phyloP scores from a whole-genome alignment of 2,888 invertebrate genomes.

The Choristoneura rosaceana region DNA sequence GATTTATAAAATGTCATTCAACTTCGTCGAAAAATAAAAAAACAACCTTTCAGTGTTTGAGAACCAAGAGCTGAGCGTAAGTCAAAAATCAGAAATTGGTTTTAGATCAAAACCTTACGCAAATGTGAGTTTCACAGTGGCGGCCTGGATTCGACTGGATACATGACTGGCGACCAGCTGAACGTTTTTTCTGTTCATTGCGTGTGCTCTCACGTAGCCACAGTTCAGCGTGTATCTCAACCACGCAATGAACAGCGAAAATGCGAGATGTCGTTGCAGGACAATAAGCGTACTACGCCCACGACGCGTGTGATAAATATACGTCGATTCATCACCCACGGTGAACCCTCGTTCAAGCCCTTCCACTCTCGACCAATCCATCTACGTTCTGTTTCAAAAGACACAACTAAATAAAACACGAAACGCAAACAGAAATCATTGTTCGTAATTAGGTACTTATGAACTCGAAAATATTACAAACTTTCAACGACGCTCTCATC shows the following conservation, averaged over 20 bases:
- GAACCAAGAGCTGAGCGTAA: too few relatives aligned
- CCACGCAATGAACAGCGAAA: too few relatives aligned
- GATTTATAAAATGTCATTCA: too few relatives aligned
- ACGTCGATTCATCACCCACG: conserved; percentile 63
- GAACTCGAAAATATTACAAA: conserved; percentile 28
- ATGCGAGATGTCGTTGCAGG: too few relatives aligned
- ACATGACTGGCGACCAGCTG: too few relatives aligned
- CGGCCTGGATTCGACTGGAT: too few relatives aligned
- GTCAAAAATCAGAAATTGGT: not conserved
- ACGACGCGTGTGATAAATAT: conserved; percentile 65
- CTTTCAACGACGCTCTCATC: conserved; percentile 45
- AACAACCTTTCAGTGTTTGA: too few relatives aligned
- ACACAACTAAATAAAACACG: not conserved
- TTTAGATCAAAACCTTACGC: conserved; percentile 50
- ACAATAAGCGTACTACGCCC: conserved; percentile 57
- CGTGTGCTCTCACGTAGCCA: too few relatives aligned
- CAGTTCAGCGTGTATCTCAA: too few relatives aligned
- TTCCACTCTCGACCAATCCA: conserved; percentile 22
- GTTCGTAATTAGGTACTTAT: conserved; percentile 24
- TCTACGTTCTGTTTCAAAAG: conserved; percentile 6
- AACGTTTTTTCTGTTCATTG: too few relatives aligned
- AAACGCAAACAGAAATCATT: conserved; percentile 22
- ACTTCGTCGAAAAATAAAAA: too few relatives aligned
- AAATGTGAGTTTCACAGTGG: conserved; percentile 51
- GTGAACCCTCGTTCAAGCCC: conserved; percentile 49